A percentile compares a stretch with the other conserved stretches of the same genome.
phyloP scores from a whole-genome alignment of 2,888 invertebrate genomes.

The Drosophila multiciliata region DNA sequence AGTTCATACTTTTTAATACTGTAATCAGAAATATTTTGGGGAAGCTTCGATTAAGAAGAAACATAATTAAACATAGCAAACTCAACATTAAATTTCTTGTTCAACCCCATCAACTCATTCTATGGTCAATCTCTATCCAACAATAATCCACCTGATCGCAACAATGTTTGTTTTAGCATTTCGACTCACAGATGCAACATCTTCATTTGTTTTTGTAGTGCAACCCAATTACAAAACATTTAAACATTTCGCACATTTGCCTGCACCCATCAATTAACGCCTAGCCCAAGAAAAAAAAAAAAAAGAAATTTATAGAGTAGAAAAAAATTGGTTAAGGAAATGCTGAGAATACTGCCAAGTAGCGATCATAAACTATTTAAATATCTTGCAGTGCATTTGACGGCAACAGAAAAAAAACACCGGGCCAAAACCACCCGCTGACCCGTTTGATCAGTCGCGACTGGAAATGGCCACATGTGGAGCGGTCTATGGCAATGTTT shows the following conservation, averaged over 20 bases:
- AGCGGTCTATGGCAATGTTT: slow-evolving; percentile 50
- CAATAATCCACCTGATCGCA: slow-evolving; percentile 36
- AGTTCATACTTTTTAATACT: neutral
- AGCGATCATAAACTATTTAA: slow-evolving; percentile 65
- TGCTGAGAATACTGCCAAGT: slow-evolving; percentile 48
- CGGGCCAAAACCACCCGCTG: slow-evolving; percentile 66
- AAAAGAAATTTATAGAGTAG: neutral
- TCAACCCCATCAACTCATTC: neutral
- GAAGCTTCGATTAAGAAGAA: neutral
- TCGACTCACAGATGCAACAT: neutral
- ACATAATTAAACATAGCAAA: neutral
- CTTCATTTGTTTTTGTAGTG: slow-evolving; percentile 50
- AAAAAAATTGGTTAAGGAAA: slow-evolving; percentile 6
- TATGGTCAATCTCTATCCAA: neutral
- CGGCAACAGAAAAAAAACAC: slow-evolving; percentile 9
- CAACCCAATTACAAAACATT: slow-evolving; percentile 66
- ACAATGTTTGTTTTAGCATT: slow-evolving; percentile 3
- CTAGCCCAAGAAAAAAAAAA: slow-evolving; percentile 24
- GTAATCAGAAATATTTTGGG: neutral
- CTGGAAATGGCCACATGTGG: slow-evolving; percentile 72
- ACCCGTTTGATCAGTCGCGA: slow-evolving; percentile 67
- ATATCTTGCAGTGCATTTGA: slow-evolving; percentile 59
- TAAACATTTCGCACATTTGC: slow-evolving; percentile 71
- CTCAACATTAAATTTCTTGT: neutral
- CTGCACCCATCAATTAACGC: slow-evolving; percentile 53